Evolutionary conservation across 2,797 vertebrate species (phyloP).

Genomic region (Kryptopterus vitreolus): DNA sequence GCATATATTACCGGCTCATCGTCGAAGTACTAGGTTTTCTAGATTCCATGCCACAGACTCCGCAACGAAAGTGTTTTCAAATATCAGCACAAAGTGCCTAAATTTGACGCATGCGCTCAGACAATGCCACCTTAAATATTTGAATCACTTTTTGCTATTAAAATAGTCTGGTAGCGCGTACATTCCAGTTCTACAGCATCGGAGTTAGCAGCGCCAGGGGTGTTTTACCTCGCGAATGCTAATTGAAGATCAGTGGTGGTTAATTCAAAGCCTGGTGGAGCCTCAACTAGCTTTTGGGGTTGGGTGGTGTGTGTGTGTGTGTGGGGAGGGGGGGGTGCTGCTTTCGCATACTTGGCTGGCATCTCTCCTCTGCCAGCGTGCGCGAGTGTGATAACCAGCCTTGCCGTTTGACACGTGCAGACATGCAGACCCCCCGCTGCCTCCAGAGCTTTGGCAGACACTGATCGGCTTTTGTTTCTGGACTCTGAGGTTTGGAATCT

Average conservation of each 20-base stretch:
- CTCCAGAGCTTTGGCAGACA: conserved; percentile 65
- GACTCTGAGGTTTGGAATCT: conserved; percentile 59
- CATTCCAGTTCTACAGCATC: conserved; percentile 13
- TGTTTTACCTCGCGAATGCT: conserved; percentile 25
- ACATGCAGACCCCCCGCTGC: conserved; percentile 52
- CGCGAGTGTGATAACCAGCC: conserved; percentile 68
- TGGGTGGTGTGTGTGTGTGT: too few relatives aligned
- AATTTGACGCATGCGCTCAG: background rate
- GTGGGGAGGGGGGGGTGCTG: conserved; percentile 46
- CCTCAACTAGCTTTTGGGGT: conserved; percentile 54
- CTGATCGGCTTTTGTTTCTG: conserved; percentile 62
- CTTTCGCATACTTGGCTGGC: conserved; percentile 65
- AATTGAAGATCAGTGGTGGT: conserved; percentile 44
- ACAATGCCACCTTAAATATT: background rate
- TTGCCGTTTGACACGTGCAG: conserved; percentile 63
- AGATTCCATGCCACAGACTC: background rate
- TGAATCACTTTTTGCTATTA: background rate
- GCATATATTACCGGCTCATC: conserved; percentile 71
- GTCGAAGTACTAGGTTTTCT: conserved; percentile 17
- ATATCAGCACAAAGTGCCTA: conserved; percentile 11
- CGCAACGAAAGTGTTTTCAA: conserved; percentile 46
- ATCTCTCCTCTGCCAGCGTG: conserved; percentile 66
- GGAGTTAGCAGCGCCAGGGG: conserved; percentile 1
- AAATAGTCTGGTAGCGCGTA: conserved; percentile 15
- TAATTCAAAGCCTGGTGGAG: conserved; percentile 39